Evolutionary conservation across 2,888 invertebrate species (phyloP), one percentile per base, ranked within the genome.

Genomic region (Drosophila siamana): DNA sequence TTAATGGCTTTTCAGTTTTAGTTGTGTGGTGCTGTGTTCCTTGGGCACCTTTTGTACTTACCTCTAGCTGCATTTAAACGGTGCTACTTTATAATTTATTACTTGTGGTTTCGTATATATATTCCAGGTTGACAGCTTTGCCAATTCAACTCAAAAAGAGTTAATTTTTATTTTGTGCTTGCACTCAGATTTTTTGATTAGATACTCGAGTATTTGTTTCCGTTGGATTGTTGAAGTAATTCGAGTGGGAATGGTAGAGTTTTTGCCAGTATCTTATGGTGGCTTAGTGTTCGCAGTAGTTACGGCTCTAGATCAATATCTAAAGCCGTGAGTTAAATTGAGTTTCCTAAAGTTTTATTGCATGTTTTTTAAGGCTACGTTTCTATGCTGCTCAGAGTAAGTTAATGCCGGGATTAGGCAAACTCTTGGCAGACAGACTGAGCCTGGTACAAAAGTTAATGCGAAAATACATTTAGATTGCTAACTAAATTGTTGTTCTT

Each of bases 1-100:
- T 81, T 81, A 81, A 85, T 86, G 74, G 74, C 57, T 65, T 82
- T 82, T 72, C 55, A 75, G 63, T 67, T 65, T 59, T 50, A 50
- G 64, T 59, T 69, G 47, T 59, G 38, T 38, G 33, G 40, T 46
- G 48, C 13, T 55, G 24, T 40, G 24, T 9, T 28, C 43, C 30
- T 40, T 56, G 46, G 54, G 43, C 43, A 61, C 36, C 36, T 55
- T 46, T 33, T 33, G 22, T 26, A 56, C 50, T 44, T 56, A 41
- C 46, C 26, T 38, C 40, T 36, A 40, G 41, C 38, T 28, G 36
- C 16, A 19, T 24, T 64, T 79, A 69, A 62, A 57, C 50, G 52
- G 19, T 24, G 56, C 56, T 57, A 46, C 33, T 60, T 56, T 63
- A 83, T 74, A 69, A 77, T 77, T 86, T 69, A 81, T 83, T 70